These are phyloP conservation scores for Tillus elongatus DNA, from an alignment of 2,888 invertebrate species.

Conservation along the genomic window DNA sequence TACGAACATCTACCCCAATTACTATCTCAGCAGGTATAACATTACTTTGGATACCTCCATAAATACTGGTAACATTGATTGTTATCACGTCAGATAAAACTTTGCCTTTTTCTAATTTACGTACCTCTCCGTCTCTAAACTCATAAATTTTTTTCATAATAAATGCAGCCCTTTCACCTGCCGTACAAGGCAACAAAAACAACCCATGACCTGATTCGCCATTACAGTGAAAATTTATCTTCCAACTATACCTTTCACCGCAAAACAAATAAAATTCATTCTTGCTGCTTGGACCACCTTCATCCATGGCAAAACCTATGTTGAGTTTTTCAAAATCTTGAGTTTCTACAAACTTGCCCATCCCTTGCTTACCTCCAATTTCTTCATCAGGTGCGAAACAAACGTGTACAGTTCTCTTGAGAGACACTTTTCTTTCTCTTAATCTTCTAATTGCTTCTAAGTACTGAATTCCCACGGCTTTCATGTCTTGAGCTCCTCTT, in stretches of 20 bases:
- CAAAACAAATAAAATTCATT: conserved; percentile 44
- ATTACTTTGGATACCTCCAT: conserved; percentile 75
- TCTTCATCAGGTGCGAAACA: conserved; percentile 65
- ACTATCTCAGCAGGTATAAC: conserved; percentile 66
- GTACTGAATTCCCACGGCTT: conserved; percentile 68
- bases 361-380: conserved; percentile 61
- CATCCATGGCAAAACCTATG: conserved; percentile 70
- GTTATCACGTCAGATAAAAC: too few relatives aligned
- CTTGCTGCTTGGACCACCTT: conserved; percentile 50
- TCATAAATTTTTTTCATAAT: conserved; percentile 52
- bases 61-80: too few relatives aligned
- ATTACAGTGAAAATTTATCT: conserved; percentile 52
- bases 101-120: not conserved
- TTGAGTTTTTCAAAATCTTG: conserved; percentile 61
- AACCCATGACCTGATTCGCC: conserved; percentile 75
- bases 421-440: conserved; percentile 45
- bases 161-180: conserved; percentile 59
- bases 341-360: conserved; percentile 57
- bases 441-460: conserved; percentile 60
- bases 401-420: conserved; percentile 58
- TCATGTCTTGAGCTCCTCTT: conserved; percentile 80
- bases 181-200: conserved; percentile 56
- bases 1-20: conserved; percentile 57
- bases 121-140: conserved; percentile 35
- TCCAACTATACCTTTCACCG: conserved; percentile 60